Conservation (phyloP, 1,140 invertebrate species). For the Leptopilina boulardi region DNA sequence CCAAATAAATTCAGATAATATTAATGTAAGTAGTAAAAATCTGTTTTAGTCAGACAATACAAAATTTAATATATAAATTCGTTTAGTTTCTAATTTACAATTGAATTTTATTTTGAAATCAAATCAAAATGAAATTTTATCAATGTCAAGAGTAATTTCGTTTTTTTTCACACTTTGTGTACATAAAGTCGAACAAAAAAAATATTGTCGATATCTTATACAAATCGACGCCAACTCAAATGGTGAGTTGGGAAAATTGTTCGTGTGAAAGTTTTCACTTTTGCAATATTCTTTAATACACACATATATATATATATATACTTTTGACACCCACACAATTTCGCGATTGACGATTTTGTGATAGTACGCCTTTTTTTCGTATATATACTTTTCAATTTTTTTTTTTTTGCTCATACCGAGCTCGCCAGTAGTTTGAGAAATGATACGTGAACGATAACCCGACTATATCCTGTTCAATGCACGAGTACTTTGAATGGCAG, state of each 20-base stretch:
- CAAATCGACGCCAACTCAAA: constrained; percentile 24
- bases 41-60: too few species aligned
- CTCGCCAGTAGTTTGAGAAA: constrained; percentile 49
- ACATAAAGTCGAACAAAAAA: constrained; percentile 25
- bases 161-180: too few species aligned
- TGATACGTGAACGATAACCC: constrained; percentile 55
- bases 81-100: too few species aligned
- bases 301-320: too few species aligned
- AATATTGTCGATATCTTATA: constrained; percentile 16
- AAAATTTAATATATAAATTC: too few species aligned
- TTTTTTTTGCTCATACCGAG: constrained; percentile 42
- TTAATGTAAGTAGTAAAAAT: too few species aligned
- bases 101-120: too few species aligned
- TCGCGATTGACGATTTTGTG: constrained; percentile 47
- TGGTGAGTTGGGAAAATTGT: not conserved
- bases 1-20: too few species aligned
- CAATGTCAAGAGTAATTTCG: constrained; percentile 22
- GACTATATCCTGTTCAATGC: constrained; percentile 52
- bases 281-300: constrained; percentile 14
- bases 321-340: constrained; percentile 33
- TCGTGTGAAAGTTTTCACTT: constrained; percentile 24
- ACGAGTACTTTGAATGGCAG: constrained; percentile 53
- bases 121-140: not conserved
- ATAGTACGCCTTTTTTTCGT: constrained; percentile 43
- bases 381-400: too few species aligned